phyloP scores from a whole-genome alignment of 2,888 invertebrate genomes.

The Leptopilina syphax region DNA sequence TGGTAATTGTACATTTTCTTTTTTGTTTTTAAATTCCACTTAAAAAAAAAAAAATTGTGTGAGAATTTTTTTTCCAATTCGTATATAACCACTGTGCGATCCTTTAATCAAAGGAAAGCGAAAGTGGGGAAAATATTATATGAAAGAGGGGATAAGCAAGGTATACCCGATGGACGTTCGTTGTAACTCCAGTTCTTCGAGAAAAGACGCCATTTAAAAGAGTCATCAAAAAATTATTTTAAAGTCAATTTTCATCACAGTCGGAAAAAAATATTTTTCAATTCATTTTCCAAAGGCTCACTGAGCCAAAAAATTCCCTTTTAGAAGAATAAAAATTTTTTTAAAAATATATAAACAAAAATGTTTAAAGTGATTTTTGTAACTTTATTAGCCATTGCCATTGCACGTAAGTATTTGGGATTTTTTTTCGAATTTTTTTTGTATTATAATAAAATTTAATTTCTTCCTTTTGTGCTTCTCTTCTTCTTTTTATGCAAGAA shows the following conservation, averaged over 20 bases:
- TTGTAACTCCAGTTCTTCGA: constrained; percentile 71
- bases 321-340: no score
- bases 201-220: constrained; percentile 69
- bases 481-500: no score
- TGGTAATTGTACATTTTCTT: no score
- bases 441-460: no score
- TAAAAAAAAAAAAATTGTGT: no score
- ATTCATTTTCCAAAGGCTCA: background rate
- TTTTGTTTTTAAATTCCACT: no score
- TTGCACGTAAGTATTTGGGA: constrained; percentile 65
- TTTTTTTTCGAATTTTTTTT: constrained; percentile 2
- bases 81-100: constrained; percentile 40
- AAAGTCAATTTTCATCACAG: constrained; percentile 1
- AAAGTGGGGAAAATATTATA: constrained; percentile 71
- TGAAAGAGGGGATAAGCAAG: constrained; percentile 70
- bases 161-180: constrained; percentile 71
- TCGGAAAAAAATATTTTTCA: constrained; percentile 4
- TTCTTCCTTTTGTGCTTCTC: no score
- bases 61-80: no score
- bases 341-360: constrained; percentile 40
- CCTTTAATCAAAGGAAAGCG: constrained; percentile 65
- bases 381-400: constrained; percentile 60
- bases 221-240: constrained; percentile 60
- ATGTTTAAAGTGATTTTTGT: constrained; percentile 65
- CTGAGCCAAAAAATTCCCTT: background rate